Evolutionary conservation across 1,140 invertebrate species (phyloP), one percentile per base, ranked within the genome.

Genomic region (Anagrus nilaparvatae): DNA sequence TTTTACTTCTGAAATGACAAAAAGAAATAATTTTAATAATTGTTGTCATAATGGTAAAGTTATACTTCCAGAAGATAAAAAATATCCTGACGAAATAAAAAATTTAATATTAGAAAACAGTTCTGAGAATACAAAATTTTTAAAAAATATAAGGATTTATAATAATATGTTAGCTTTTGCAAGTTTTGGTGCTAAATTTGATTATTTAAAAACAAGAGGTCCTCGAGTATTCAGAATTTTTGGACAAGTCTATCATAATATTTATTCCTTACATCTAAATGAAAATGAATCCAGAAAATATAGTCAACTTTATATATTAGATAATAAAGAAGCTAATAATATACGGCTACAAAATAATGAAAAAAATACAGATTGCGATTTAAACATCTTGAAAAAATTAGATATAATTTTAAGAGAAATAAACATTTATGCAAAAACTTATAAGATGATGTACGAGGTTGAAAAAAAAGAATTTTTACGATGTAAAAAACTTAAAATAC

Each of bases 231-330:
- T 27, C 28, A 17, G 38, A 20, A 46, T 46, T 33, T 31, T 30
- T 33, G 43, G 43, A n/a, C 43, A 46, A 35, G 30, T 30, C 16
- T 46, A 40, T 18, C 38, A 46, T 34, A 41, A 46, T 25, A 17
- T 24, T 24, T 41, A 46, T 37, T 23, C 39, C 31, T 30, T 46
- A 41, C 27, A 46, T 32, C 39, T 40, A 12, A 37, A 30, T 10
- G 40, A 47, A 36, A 32, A 38, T 14, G 14, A 37, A 16, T 7
- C n/a, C 4, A 13, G 23, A 14, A 37, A 27, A 37, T 39, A 13
- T 32, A 32, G 12, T 31, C 30, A 31, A 31, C 17, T 31, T 8
- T 31, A 31, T 6, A 31, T 31, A 8, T 16, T 17, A 16, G 30
- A 31, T 14, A 31, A 16, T 31, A 6, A 31, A 17, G 30, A 31